Percentiles rank a stretch among this genome's conserved stretches.
phyloP scores from a whole-genome alignment of 1,140 invertebrate genomes.

The Nomia melanderi region DNA sequence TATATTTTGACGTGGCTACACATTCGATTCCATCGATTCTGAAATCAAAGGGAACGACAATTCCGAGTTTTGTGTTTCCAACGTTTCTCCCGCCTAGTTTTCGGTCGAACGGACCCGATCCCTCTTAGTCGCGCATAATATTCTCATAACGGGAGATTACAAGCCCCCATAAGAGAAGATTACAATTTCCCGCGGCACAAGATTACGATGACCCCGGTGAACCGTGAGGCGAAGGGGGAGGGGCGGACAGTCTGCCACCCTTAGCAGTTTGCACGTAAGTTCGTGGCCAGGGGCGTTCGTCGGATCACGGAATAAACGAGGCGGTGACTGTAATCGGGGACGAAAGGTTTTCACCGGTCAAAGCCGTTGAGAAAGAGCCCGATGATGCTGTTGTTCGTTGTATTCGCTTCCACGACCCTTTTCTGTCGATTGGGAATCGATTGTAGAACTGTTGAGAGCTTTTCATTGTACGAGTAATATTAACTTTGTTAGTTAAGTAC shows the following conservation, averaged over 20 bases:
- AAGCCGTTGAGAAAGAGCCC: background rate
- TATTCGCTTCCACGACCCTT: too few species aligned
- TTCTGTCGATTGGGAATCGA: too few species aligned
- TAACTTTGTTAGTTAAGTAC: too few species aligned
- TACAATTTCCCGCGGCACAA: background rate
- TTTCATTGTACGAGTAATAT: too few species aligned
- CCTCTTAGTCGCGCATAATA: constrained; percentile 3
- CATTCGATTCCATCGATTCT: too few species aligned
- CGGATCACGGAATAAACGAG: background rate
- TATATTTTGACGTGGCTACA: too few species aligned
- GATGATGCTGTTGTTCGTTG: background rate
- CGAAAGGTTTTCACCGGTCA: constrained; percentile 3
- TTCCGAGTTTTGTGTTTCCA: too few species aligned
- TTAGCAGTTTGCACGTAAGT: background rate
- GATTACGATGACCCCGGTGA: background rate
- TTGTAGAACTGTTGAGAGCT: too few species aligned
- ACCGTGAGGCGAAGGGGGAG: too few species aligned
- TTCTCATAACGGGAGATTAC: constrained; percentile 8
- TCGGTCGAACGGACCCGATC: background rate
- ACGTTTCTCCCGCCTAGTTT: background rate
- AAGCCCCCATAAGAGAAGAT: constrained; percentile 11
- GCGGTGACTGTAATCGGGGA: constrained; percentile 1
- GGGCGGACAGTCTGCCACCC: background rate
- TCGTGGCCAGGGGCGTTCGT: background rate
- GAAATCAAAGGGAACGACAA: too few species aligned